Conservation (phyloP, 2,113 vertebrate species). For the Herpetotheres cachinnans region DNA sequence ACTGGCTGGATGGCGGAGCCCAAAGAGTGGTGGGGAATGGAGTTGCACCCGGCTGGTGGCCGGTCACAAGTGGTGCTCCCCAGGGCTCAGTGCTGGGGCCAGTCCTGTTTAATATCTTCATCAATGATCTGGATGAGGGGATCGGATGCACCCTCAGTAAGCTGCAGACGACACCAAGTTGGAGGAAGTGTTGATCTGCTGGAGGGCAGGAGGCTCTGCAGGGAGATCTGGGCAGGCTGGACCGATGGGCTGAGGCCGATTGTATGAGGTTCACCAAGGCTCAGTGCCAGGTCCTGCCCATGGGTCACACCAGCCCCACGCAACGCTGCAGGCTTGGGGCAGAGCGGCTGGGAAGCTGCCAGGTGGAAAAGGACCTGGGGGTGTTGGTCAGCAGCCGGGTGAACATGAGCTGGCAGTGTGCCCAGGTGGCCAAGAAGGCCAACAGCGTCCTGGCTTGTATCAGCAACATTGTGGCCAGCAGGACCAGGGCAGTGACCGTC, state of each 20-base stretch:
- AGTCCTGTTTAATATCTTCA: background rate
- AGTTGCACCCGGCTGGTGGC: background rate
- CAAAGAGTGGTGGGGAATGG: background rate
- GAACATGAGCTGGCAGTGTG: background rate
- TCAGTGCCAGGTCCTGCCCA: too few species aligned
- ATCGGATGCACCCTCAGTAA: too few species aligned
- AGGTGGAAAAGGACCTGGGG: too few species aligned
- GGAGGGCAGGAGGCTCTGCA: background rate
- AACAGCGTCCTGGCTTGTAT: background rate
- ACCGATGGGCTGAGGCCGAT: too few species aligned
- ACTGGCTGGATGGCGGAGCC: background rate
- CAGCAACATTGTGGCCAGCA: background rate
- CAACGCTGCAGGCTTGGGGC: too few species aligned
- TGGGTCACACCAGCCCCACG: too few species aligned
- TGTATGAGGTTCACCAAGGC: too few species aligned
- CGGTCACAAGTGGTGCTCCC: background rate
- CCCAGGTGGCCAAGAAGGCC: background rate
- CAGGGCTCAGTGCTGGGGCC: background rate
- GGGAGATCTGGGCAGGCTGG: background rate
- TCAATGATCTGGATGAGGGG: background rate
- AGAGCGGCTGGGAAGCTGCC: too few species aligned
- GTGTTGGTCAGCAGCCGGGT: rapidly evolving
- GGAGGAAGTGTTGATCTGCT: background rate
- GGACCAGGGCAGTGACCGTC: too few species aligned
- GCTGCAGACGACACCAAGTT: rapidly evolving